These are phyloP conservation scores for Drosophila simulans DNA, from an alignment of 1,140 invertebrate genomes.

Conservation along the genomic window DNA sequence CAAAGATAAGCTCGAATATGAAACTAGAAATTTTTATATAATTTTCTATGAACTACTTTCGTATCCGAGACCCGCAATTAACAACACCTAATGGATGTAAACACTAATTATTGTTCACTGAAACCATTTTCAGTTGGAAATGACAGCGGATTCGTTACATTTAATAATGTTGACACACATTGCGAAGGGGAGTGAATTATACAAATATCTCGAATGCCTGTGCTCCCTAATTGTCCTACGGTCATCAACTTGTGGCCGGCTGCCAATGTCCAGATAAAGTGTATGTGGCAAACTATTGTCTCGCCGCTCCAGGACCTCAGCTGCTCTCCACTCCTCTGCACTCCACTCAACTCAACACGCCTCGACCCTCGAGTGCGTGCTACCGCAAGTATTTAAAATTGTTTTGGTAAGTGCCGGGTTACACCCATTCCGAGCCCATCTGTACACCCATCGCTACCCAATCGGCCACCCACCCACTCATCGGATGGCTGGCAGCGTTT, in stretches of 20 bases:
- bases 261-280: constrained; percentile 52
- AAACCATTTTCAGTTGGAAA: constrained; percentile 11
- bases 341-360: neutral
- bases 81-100: constrained; percentile 4
- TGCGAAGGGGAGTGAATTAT: constrained; percentile 31
- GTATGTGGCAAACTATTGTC: constrained; percentile 25
- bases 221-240: constrained; percentile 32
- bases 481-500: constrained; percentile 8
- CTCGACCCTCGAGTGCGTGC: constrained; percentile 32
- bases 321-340: neutral
- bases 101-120: constrained; percentile 30
- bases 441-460: constrained; percentile 4
- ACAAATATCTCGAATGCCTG: constrained; percentile 34
- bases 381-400: constrained; percentile 63
- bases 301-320: constrained; percentile 2
- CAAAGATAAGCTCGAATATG: too few relatives aligned
- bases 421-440: constrained; percentile 24
- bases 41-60: neutral
- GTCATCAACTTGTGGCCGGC: constrained; percentile 28
- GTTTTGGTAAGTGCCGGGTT: constrained; percentile 57
- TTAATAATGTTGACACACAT: constrained; percentile 41
- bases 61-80: neutral
- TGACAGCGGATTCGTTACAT: constrained; percentile 32
- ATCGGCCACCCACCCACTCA: neutral
- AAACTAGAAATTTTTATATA: neutral